phyloP scores from a whole-genome alignment of 2,797 vertebrate genomes.

The Crenichthys baileyi region DNA sequence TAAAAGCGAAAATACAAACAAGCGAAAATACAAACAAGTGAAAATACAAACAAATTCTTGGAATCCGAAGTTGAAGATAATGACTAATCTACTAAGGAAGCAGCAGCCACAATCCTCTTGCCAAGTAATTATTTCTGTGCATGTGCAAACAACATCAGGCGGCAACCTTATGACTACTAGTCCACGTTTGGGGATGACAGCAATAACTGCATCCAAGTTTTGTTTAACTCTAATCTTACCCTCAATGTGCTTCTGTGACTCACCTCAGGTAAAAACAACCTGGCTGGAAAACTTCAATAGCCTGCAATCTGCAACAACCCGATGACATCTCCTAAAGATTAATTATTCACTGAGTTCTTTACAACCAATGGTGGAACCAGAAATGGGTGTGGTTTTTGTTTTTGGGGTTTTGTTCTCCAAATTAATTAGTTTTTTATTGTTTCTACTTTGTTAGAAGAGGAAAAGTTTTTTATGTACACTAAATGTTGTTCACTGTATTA shows the following conservation, averaged over 20 bases:
- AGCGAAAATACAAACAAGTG: no score
- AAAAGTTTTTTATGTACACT: background rate
- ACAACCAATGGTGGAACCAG: background rate
- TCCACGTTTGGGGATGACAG: background rate
- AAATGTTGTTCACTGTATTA: background rate
- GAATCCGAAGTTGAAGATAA: background rate
- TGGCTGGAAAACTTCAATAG: background rate
- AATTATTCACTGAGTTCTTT: background rate
- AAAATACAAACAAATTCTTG: background rate
- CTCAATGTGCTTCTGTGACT: background rate
- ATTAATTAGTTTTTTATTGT: no score
- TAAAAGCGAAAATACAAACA: no score
- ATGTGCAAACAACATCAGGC: background rate
- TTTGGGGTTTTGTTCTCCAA: no score
- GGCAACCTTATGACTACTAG: background rate
- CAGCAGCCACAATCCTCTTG: background rate
- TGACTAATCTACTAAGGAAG: background rate
- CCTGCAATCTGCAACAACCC: background rate
- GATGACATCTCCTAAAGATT: background rate
- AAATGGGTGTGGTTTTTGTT: background rate
- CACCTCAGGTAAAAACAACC: background rate
- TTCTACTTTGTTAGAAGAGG: background rate
- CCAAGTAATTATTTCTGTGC: background rate
- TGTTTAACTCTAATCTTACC: background rate
- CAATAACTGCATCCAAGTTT: background rate